Conservation (phyloP, 2,888 invertebrate species). For the Steinernema scapterisci region DNA sequence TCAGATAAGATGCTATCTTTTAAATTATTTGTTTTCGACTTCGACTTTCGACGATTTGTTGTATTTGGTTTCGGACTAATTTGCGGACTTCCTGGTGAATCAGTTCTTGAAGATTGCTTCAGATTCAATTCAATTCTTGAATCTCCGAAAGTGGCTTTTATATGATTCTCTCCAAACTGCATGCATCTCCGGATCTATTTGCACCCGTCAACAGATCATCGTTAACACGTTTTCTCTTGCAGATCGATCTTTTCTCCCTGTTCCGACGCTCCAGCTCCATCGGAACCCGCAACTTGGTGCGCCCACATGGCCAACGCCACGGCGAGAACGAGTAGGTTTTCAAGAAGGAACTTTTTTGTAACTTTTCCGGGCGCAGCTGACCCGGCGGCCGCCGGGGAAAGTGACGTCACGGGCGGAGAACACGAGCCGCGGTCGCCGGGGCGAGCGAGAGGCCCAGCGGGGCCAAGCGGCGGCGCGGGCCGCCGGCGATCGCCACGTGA, state of each 20-base stretch:
- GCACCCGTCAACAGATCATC: too few species aligned
- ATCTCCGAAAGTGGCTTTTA: too few species aligned
- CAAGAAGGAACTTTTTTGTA: not conserved
- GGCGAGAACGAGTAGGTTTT: constrained; percentile 25
- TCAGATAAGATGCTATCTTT: too few species aligned
- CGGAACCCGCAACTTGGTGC: constrained; percentile 34
- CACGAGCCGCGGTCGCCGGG: not conserved
- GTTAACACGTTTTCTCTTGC: constrained; percentile 33
- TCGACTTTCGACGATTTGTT: too few species aligned
- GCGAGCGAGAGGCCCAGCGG: not conserved
- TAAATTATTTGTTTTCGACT: too few species aligned
- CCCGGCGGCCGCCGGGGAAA: not conserved
- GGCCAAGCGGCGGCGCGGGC: too few species aligned
- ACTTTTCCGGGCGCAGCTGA: not conserved
- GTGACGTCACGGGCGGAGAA: constrained; percentile 10
- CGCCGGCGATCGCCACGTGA: not conserved
- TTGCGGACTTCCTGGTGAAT: too few species aligned
- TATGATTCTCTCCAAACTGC: too few species aligned
- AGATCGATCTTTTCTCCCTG: constrained; percentile 63
- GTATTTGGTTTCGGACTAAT: too few species aligned
- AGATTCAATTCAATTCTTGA: too few species aligned
- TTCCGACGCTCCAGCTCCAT: constrained; percentile 64
- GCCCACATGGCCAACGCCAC: constrained; percentile 11
- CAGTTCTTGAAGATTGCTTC: too few species aligned
- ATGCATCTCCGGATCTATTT: too few species aligned